phyloP scores from a whole-genome alignment of 2,888 invertebrate genomes.

The Scaptomyza cyrtandrae region DNA sequence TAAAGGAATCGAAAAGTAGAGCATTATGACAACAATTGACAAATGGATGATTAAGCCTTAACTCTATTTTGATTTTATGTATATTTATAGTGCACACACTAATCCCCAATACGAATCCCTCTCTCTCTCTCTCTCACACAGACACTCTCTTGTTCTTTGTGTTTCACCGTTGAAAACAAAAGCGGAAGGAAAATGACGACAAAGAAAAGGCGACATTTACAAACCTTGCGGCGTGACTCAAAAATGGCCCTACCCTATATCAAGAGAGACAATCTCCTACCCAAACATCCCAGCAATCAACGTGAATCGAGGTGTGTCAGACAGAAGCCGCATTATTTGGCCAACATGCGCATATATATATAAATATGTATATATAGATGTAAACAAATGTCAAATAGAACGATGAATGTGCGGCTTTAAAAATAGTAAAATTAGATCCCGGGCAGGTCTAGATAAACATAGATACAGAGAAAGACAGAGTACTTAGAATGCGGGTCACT shows the following conservation, averaged over 20 bases:
- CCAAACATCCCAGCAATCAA: constrained; percentile 1
- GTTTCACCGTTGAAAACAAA: constrained; percentile 34
- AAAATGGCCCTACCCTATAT: constrained; percentile 42
- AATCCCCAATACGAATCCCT: constrained; percentile 19
- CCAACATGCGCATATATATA: constrained; percentile 15
- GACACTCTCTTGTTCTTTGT: constrained; percentile 4
- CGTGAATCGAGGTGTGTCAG: constrained; percentile 53
- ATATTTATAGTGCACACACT: constrained; percentile 3
- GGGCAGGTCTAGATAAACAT: constrained; percentile 62
- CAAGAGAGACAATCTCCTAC: background rate
- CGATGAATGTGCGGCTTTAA: constrained; percentile 48
- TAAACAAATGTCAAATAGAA: constrained; percentile 53
- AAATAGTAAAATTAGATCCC: constrained; percentile 62
- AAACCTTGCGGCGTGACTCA: constrained; percentile 50
- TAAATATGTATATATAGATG: background rate
- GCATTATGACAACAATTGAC: constrained; percentile 25
- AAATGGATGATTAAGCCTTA: background rate
- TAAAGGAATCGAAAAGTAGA: constrained; percentile 5
- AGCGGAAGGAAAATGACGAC: constrained; percentile 34
- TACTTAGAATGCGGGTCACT: constrained; percentile 55
- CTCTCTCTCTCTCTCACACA: background rate
- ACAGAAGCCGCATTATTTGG: constrained; percentile 54
- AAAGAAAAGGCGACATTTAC: constrained; percentile 27
- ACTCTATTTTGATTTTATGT: background rate
- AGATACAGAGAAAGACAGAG: constrained; percentile 8